Percentiles rank a stretch among this genome's conserved stretches.
These are phyloP conservation scores for Pollenia amentaria DNA, from an alignment of 2,888 invertebrate genomes.

Conservation along the genomic window DNA sequence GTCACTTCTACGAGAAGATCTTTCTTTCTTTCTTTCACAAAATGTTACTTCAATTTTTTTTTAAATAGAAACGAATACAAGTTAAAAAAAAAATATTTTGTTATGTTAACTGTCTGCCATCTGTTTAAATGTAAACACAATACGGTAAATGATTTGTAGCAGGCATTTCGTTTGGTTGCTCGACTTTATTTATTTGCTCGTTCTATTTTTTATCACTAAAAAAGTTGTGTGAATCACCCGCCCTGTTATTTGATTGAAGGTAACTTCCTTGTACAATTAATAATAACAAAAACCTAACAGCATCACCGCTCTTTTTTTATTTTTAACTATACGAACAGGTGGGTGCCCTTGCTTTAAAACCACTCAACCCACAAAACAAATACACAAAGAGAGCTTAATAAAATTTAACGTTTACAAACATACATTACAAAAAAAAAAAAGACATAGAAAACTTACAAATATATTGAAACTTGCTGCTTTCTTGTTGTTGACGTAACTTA, in stretches of 20 bases:
- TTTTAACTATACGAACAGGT: too few relatives aligned
- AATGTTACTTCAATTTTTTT: too few relatives aligned
- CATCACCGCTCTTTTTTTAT: too few relatives aligned
- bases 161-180: constrained; percentile 26
- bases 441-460: not conserved
- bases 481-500: constrained; percentile 48
- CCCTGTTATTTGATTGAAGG: constrained; percentile 20
- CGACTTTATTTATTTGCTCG: not conserved
- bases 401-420: not conserved
- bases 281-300: constrained; percentile 21
- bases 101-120: not conserved
- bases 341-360: not conserved
- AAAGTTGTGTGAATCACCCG: not conserved
- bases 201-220: not conserved
- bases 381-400: not conserved
- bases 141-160: constrained; percentile 31
- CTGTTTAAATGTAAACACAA: constrained; percentile 8
- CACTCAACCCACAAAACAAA: constrained; percentile 23
- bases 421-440: not conserved
- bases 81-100: not conserved
- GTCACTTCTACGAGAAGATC: constrained; percentile 23
- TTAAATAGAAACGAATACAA: not conserved
- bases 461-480: constrained; percentile 21
- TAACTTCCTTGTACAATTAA: constrained; percentile 52
- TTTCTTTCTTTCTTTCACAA: not conserved